These are phyloP conservation scores for Heliocidaris erythrogramma DNA, from an alignment of 35 echinoderm and acorn worm species.

Conservation along the genomic window DNA sequence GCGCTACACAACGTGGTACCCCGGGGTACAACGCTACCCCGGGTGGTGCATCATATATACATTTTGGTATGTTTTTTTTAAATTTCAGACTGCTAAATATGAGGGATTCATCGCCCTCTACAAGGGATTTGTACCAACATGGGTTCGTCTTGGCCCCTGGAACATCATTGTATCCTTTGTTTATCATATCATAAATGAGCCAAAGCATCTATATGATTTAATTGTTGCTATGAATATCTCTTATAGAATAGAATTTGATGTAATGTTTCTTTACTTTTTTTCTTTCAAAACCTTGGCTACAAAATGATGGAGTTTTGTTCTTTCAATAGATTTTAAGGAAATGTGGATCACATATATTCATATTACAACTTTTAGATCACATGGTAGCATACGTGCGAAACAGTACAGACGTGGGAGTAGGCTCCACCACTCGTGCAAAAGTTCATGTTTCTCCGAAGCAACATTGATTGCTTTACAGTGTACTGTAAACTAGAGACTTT, in stretches of 20 bases:
- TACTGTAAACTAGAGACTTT: no score
- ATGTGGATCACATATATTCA: background rate
- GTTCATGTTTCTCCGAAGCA: no score
- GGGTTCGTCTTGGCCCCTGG: constrained; percentile 93
- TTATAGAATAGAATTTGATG: background rate
- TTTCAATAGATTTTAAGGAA: background rate
- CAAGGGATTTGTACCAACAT: constrained; percentile 97
- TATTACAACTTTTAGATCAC: background rate
- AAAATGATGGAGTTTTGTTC: background rate
- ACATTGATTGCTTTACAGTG: no score
- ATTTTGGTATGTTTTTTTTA: background rate
- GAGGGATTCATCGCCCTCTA: constrained; percentile 89
- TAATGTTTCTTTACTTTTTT: no score
- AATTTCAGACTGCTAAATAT: constrained; percentile 76
- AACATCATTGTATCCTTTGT: constrained; percentile 99
- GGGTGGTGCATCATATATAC: no score
- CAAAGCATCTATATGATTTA: background rate
- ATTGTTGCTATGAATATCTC: background rate
- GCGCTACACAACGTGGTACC: no score
- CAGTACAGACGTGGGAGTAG: no score
- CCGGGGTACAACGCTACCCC: no score
- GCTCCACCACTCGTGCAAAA: no score
- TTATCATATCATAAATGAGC: background rate
- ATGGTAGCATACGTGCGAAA: no score
- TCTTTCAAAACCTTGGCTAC: background rate